Base-by-base conservation (phyloP, 2,113 vertebrate species). In the Rallus limicola region DNA sequence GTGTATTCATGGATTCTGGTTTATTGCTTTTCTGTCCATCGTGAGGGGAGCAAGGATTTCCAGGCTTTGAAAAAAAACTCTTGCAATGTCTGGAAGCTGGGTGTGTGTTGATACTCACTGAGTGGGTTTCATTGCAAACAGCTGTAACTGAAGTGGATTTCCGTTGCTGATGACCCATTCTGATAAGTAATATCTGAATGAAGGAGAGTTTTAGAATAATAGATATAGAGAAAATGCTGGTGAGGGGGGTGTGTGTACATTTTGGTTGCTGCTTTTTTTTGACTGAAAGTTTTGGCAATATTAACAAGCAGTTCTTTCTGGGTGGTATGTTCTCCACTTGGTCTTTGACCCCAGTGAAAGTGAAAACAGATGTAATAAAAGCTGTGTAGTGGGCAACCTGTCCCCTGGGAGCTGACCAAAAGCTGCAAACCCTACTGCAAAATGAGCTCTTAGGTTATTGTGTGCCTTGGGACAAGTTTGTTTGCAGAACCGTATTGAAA, bases 341-440 rank as follows among this genome's bases (percentile, higher is more conserved):
- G 58, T 86, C 90, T 94, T 76, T 94, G 87, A 94, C 81, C 71
- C 20, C 42, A 77, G 53, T 80, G 59, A 77, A 89, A 94, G 68
- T 88, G 44, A 84, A 56, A 95, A 60, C 92, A 86, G 77, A 83
- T 95, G 92, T 86, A n/a, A 72, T 36, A 40, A 28, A 83, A 91
- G 60, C 46, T 42, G 4, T 81, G 36, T 62, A 76, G n/a, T 19
- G 44, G 67, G 59, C 67, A 92, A 44, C 38, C 59, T 69, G 29
- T 70, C 69, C 69, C 36, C 46, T 82, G 71, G 76, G 87, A 80
- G 55, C 7, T 82, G 63, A 68, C 53, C 5, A 7, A 50, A 74
- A 82, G 28, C 72, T 68, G 34, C 42, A 94, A 83, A 56, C 42
- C 42, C 28, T 74, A 86, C 42, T 46, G 50, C 72, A 83, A 52